Evolutionary conservation across 2,888 invertebrate species (phyloP), one percentile per base, ranked within the genome.

Genomic region (Drosophila longiperda): DNA sequence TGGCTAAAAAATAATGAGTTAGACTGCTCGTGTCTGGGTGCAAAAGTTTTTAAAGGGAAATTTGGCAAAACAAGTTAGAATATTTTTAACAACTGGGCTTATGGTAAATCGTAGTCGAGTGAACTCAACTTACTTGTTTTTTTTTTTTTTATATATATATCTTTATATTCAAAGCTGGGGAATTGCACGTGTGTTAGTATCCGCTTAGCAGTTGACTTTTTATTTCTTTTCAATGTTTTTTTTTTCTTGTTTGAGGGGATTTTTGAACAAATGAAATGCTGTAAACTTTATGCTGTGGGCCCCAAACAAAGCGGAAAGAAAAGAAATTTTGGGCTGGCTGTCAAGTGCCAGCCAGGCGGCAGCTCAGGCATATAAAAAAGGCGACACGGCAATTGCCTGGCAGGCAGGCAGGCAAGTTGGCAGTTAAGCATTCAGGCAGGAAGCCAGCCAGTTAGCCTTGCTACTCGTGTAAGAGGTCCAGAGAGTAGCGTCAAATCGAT

Each of bases 401-500:
- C 66, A 55, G 71, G 49, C 80, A 34, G 20, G 33, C 52, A 4
- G 15, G 45, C 83, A 70, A 63, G 58, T 48, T 20, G 48, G n/a
- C 63, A 38, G 34, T 26, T 34, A 82, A 80, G 69, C 69, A 69
- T 72, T 73, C 84, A 76, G 77, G 60, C 69, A 67, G 71, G 62
- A 63, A 58, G 71, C 52, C 75, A 38, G 36, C 36, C 52, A 12
- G 20, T 45, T 45, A 45, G 45, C 23, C 45, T 15, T 52, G 11
- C 52, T 42, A 17, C 38, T 50, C n/a, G 20, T 29, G 40, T 11
- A 40, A 29, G 29, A 40, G 57, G 32, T 57, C 40, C 57, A 23
- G 42, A 42, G 57, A 33, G 66, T 34, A 59, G 83, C 85, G 66
- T 87, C 89, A 87, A 86, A 86, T 86, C 85, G 85, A 86, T 86